phyloP scores from a whole-genome alignment of 2,797 vertebrate species.

The Limosa lapponica region DNA sequence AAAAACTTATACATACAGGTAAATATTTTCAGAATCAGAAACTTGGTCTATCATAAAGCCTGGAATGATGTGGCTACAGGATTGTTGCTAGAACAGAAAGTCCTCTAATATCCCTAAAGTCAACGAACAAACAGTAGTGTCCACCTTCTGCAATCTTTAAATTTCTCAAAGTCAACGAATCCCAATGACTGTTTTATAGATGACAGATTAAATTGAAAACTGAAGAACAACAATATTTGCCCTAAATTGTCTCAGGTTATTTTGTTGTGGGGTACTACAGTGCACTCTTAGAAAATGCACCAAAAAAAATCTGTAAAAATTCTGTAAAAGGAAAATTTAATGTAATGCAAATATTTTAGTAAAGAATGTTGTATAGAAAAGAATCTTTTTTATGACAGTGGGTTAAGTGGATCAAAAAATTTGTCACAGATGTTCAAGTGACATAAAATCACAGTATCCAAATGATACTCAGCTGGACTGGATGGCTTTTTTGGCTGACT shows the following conservation, averaged over 20 bases:
- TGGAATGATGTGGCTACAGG: not conserved
- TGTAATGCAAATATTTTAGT: not conserved
- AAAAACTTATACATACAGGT: not conserved
- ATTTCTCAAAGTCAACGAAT: not conserved
- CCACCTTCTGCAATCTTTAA: not conserved
- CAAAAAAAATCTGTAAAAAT: not conserved
- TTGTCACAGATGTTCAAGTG: not conserved
- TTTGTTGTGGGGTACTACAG: not conserved
- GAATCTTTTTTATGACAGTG: not conserved
- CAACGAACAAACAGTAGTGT: not conserved
- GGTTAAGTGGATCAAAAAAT: not conserved
- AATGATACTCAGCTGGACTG: not conserved
- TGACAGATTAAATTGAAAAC: not conserved
- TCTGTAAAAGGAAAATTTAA: not conserved
- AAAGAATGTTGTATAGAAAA: not conserved
- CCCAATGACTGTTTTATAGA: not conserved
- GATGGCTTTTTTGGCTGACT: not conserved
- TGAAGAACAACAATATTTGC: not conserved
- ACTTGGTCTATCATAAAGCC: not conserved
- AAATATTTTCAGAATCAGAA: not conserved
- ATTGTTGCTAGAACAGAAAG: not conserved
- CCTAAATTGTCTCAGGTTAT: not conserved
- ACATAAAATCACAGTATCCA: not conserved
- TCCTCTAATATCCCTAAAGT: not conserved
- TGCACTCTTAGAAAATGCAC: not conserved